These are phyloP conservation scores for Chlorops oryzae DNA, from an alignment of 1,140 invertebrate genomes.

Conservation along the genomic window DNA sequence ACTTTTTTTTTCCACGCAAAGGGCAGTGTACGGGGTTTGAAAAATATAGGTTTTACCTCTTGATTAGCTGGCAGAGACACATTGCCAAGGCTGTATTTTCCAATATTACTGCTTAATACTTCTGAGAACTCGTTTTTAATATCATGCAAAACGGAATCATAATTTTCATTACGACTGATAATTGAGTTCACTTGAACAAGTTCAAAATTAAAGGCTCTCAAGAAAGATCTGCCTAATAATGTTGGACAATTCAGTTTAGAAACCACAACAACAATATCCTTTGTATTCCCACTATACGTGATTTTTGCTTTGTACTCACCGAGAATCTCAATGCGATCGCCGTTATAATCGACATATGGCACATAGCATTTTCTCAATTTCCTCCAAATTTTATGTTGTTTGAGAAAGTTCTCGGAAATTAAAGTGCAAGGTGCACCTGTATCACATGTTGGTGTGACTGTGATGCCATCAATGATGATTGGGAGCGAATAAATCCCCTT, in stretches of 20 bases:
- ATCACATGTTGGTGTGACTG: not conserved
- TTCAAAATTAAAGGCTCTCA: not conserved
- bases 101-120: not conserved
- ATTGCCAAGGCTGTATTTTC: conserved; percentile 1
- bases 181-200: not conserved
- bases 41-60: conserved; percentile 26
- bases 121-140: conserved; percentile 1
- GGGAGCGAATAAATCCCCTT: not conserved
- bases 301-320: conserved; percentile 21
- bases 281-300: conserved; percentile 24
- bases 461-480: not conserved
- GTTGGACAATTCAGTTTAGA: not conserved
- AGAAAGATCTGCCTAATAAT: not conserved
- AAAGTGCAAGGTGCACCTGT: conserved; percentile 1
- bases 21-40: conserved; percentile 25
- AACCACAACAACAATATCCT: conserved; percentile 14
- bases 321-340: not conserved
- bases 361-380: not conserved
- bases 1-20: conserved; percentile 25
- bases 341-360: conserved; percentile 1
- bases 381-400: not conserved
- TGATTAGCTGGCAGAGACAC: conserved; percentile 26
- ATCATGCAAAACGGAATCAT: not conserved
- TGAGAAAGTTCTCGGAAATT: not conserved
- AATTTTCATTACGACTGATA: not conserved